Evolutionary conservation across 2,113 vertebrate genomes (phyloP).

Genomic region (Pomatostomus ruficeps): DNA sequence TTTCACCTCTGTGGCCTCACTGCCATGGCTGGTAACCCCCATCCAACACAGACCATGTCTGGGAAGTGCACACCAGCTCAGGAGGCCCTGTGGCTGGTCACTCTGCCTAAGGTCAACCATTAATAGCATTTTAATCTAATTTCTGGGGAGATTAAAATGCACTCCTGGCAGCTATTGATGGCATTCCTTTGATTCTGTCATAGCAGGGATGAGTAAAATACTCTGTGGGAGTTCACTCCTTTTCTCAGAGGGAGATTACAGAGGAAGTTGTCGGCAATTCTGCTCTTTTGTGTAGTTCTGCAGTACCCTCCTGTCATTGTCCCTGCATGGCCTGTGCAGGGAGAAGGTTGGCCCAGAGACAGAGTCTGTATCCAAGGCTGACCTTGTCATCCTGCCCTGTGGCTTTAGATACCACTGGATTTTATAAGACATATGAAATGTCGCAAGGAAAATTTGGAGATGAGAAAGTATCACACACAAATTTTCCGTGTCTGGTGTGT

Average conservation of each 20-base stretch:
- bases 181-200: neutral
- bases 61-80: neutral
- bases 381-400: neutral
- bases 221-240: neutral
- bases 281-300: neutral
- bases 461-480: too few species aligned
- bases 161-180: neutral
- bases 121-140: neutral
- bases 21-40: neutral
- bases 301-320: neutral
- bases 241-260: neutral
- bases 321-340: neutral
- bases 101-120: neutral
- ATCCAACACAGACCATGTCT: accelerated
- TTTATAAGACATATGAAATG: neutral
- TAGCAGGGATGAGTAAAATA: neutral
- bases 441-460: neutral
- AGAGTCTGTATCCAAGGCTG: neutral
- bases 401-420: neutral
- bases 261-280: neutral
- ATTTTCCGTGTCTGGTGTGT: neutral
- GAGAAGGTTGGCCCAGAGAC: neutral
- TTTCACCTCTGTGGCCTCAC: neutral
- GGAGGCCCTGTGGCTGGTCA: neutral
- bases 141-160: neutral